phyloP scores from a whole-genome alignment of 2,888 invertebrate species.

The Euplexia lucipara region DNA sequence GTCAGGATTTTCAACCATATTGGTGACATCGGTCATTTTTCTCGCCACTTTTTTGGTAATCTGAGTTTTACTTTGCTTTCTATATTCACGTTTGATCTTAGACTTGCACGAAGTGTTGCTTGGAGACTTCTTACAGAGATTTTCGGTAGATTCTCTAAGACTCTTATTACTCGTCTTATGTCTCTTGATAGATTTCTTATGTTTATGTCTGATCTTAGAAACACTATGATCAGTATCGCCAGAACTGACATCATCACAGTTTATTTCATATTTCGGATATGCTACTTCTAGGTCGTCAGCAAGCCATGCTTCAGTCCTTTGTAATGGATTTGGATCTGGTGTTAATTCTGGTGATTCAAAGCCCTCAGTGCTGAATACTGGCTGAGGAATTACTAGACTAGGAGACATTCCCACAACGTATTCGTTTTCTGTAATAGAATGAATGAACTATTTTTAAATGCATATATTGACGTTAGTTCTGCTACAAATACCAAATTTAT shows the following conservation, averaged over 20 bases:
- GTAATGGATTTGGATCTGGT: conserved; percentile 64
- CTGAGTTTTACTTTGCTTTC: conserved; percentile 64
- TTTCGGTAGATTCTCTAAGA: conserved; percentile 46
- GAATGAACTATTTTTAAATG: not conserved
- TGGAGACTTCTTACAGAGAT: conserved; percentile 49
- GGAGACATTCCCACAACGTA: conserved; percentile 61
- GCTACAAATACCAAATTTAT: no score
- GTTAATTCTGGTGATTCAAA: conserved; percentile 32
- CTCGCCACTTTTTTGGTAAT: conserved; percentile 65
- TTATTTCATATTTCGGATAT: conserved; percentile 62
- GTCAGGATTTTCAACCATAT: conserved; percentile 62
- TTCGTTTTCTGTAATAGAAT: conserved; percentile 63
- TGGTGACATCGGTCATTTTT: conserved; percentile 66
- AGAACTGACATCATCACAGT: conserved; percentile 63
- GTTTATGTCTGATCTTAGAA: conserved; percentile 58
- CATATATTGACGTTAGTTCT: no score
- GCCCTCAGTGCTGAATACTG: conserved; percentile 38
- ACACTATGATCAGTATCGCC: conserved; percentile 68
- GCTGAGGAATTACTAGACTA: conserved; percentile 54
- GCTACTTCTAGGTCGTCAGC: conserved; percentile 71
- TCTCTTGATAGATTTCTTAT: conserved; percentile 65
- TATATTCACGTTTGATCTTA: conserved; percentile 57
- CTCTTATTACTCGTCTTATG: conserved; percentile 46
- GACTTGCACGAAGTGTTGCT: conserved; percentile 53
- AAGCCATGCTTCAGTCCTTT: conserved; percentile 77